Conservation (phyloP, 2,888 invertebrate species). For the Ectemnius cavifrons region DNA sequence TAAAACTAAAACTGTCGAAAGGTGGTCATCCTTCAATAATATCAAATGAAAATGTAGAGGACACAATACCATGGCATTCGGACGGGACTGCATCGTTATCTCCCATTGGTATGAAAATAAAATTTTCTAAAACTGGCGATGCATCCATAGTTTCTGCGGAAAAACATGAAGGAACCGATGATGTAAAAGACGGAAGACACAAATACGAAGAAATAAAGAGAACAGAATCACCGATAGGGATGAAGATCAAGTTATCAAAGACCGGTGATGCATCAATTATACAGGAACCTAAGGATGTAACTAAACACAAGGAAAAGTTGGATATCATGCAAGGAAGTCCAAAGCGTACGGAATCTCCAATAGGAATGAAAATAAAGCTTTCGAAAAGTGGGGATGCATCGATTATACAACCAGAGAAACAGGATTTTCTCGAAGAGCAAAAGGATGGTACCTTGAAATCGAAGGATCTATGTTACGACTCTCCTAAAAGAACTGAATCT, state of each 20-base stretch:
- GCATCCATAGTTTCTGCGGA: slow-evolving; percentile 66
- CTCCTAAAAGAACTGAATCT: slow-evolving; percentile 61
- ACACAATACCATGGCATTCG: slow-evolving; percentile 70
- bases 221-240: slow-evolving; percentile 65
- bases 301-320: slow-evolving; percentile 57
- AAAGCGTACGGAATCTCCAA: slow-evolving; percentile 63
- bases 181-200: slow-evolving; percentile 60
- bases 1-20: slow-evolving; percentile 80
- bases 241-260: slow-evolving; percentile 66
- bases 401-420: slow-evolving; percentile 62
- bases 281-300: slow-evolving; percentile 55
- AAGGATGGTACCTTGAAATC: slow-evolving; percentile 41
- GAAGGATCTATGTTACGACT: slow-evolving; percentile 52
- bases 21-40: slow-evolving; percentile 76
- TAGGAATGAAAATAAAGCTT: slow-evolving; percentile 74
- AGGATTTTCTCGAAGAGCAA: slow-evolving; percentile 52
- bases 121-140: slow-evolving; percentile 69
- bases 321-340: slow-evolving; percentile 55
- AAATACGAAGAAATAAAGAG: slow-evolving; percentile 60
- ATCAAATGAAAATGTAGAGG: slow-evolving; percentile 71
- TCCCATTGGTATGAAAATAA: slow-evolving; percentile 72
- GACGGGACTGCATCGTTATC: slow-evolving; percentile 68
- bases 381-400: slow-evolving; percentile 69
- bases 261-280: slow-evolving; percentile 63
- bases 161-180: slow-evolving; percentile 62